phyloP scores from a whole-genome alignment of 2,797 vertebrate species.

The Coregonus sp. region DNA sequence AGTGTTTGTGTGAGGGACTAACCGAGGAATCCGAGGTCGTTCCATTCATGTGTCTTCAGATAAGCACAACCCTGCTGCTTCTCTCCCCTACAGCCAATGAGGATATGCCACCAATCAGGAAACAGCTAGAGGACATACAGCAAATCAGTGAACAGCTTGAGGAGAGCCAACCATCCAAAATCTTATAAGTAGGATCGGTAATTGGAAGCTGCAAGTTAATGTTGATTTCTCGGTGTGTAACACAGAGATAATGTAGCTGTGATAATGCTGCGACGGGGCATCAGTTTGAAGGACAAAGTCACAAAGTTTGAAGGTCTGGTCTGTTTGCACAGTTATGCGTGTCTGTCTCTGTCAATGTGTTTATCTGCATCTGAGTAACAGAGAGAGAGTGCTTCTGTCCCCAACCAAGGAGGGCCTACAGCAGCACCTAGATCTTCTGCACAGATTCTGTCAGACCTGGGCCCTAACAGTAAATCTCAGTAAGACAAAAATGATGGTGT shows the following conservation, averaged over 20 bases:
- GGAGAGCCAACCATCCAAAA: constrained; percentile 22
- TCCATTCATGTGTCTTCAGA: constrained; percentile 10
- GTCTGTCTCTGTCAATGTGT: not conserved
- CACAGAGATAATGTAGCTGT: not conserved
- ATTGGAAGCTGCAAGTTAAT: constrained; percentile 14
- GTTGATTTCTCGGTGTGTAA: not conserved
- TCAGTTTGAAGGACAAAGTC: not conserved
- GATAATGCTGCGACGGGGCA: not conserved
- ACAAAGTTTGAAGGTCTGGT: not conserved
- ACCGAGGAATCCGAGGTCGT: not conserved
- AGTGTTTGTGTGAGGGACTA: not conserved
- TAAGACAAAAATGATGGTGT: too few relatives aligned
- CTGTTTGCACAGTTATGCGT: not conserved
- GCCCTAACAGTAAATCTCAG: too few relatives aligned
- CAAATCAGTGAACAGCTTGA: constrained; percentile 24
- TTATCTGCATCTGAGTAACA: constrained; percentile 33
- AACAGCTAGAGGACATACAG: constrained; percentile 31
- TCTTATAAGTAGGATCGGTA: constrained; percentile 1
- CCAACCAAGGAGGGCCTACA: too few relatives aligned
- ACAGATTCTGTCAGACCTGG: too few relatives aligned
- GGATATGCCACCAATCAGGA: constrained; percentile 12
- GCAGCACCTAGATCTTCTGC: too few relatives aligned
- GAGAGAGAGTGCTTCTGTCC: not conserved
- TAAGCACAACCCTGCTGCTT: constrained; percentile 18
- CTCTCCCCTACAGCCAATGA: constrained; percentile 27